Base-by-base conservation (phyloP, 1,140 invertebrate species). In the Drosophila seguyi region DNA sequence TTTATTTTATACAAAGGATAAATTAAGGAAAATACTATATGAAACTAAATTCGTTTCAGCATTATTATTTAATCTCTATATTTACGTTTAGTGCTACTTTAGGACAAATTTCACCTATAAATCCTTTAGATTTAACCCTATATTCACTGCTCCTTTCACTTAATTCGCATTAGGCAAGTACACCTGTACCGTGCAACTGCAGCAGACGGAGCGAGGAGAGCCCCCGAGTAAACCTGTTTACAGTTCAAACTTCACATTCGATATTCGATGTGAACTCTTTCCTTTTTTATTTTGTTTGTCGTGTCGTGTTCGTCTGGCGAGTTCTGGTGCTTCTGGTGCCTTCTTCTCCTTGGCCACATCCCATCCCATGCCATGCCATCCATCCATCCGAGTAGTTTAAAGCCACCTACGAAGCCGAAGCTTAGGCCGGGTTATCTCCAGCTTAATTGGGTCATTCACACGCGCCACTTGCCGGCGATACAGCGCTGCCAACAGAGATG, bases 401-500 rank as follows among this genome's bases (percentile, higher is more conserved):
- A 69, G 66, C 66, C 66, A 69, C 66, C 66, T 69, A 69, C 66
- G 66, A 72, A 72, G 69, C 41, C 66, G 66, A 67, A 84, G 76
- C 74, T 76, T 81, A 81, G 84, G 82, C 74, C 71, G 73, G 53
- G 73, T 80, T 78, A 85, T 74, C 74, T 80, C 38, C 48, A 29
- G 76, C 84, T 84, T 88, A 88, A 88, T 88, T 88, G 84, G 84
- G 84, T 88, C 84, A 88, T 88, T 88, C 84, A 88, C 84, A 90
- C 86, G 84, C 85, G 79, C 68, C 76, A 88, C 84, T 77, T 77
- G 74, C 55, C 55, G 36, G 73, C 57, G 48, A 59, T 58, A 77
- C 47, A 52, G 29, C 62, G 29, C 45, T 31, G 13, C 60, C 57
- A 34, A 55, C 36, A 22, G 60, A 75, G 60, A 76, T 45, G 50